Base-by-base conservation (phyloP, 1,140 invertebrate genomes). In the Drosophila dunni region DNA sequence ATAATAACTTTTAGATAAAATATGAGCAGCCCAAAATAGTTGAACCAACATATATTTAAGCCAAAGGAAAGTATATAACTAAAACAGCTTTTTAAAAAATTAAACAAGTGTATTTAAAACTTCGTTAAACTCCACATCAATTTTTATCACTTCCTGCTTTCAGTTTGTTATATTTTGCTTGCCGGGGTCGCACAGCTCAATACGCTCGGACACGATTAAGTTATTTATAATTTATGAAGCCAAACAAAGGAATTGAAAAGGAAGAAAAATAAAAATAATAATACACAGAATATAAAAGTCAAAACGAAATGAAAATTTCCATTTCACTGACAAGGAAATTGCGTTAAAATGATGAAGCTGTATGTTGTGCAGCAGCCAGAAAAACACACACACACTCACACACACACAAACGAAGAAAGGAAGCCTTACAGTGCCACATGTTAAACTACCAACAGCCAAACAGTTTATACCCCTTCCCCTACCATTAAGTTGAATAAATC, bases 211-310 rank as follows among this genome's bases (percentile, higher is more conserved):
- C 81, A 81, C 76, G 81, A 83, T 78, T 85, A 83, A 81, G 66
- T 79, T 82, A 82, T 86, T 86, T 86, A 81, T 86, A 86, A 86
- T 86, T 86, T 86, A 86, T 86, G 79, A 66, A 66, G 51, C 44
- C 44, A n/a, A 24, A 3, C n/a, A 36, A 36, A 13, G 36, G n/a
- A 46, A 45, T 17, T 11, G 17, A 13, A 48, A 8, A 53, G 0
- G n/a, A 36, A 36, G 29, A 38, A 24, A 46, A 45, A 34, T 11
- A 34, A 13, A 38, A 8, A 53, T 24, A 8, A 53, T 46, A 46
- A 48, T 48, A 20, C 40, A 34, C 44, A 15, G 40, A 50, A 60
- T n/a, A 60, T 61, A 66, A 66, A 51, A 70, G 60, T 64, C 38
- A 54, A 71, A 45, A 57, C 51, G 70, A 77, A 78, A 77, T 33